A percentile compares a stretch with the other conserved stretches of the same genome.
Conservation (phyloP, 2,113 vertebrate species). For the Apodemus sylvaticus region DNA sequence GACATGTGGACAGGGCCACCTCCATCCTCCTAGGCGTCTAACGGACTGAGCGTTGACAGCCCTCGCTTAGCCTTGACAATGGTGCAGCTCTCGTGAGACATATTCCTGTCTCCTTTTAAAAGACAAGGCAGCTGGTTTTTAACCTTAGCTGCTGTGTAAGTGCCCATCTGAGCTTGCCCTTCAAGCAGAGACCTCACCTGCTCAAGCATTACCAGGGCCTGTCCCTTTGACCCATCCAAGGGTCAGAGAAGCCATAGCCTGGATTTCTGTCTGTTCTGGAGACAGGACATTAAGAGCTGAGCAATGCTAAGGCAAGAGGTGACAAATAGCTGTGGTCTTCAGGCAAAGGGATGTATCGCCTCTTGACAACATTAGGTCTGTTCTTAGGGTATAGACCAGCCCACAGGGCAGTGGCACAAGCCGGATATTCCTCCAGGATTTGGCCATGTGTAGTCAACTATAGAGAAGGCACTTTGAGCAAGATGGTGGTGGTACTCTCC, state of each 20-base stretch:
- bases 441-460: not conserved
- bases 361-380: not conserved
- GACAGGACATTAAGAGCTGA: not conserved
- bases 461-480: not conserved
- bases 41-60: not conserved
- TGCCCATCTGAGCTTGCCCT: too few species aligned
- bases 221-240: conserved; percentile 43
- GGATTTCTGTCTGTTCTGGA: conserved; percentile 33
- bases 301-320: not conserved
- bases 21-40: not conserved
- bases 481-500: fast-evolving
- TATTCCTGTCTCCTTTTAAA: not conserved
- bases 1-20: not conserved
- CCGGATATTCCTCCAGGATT: not conserved
- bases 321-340: not conserved
- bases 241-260: conserved; percentile 24
- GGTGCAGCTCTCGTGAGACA: not conserved
- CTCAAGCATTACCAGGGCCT: conserved; percentile 29
- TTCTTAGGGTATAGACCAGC: not conserved
- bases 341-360: not conserved
- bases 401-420: not conserved
- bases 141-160: fast-evolving
- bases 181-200: not conserved
- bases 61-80: not conserved
- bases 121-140: fast-evolving